Evolutionary conservation across 2,113 vertebrate genomes (phyloP).

Genomic region (Australoheros scitulus): DNA sequence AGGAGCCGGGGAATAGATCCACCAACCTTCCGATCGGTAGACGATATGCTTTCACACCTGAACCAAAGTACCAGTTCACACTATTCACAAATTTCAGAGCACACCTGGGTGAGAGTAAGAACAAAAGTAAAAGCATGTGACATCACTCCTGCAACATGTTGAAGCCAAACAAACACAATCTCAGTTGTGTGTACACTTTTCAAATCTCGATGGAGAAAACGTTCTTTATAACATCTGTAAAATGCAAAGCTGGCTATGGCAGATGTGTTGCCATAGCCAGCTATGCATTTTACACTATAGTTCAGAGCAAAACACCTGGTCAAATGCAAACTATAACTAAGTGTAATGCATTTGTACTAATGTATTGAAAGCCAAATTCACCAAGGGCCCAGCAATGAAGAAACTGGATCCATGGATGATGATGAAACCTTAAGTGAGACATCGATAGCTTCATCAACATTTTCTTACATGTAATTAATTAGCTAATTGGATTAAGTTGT

Average conservation of each 20-base stretch:
- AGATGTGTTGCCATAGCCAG: no score
- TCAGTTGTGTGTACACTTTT: background rate
- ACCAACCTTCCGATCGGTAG: background rate
- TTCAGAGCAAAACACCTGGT: background rate
- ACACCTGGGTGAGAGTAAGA: background rate
- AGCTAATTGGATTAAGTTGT: no score
- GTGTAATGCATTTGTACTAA: background rate
- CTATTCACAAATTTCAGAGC: background rate
- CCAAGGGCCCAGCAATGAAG: no score
- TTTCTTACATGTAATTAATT: no score
- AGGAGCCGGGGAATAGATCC: accelerated
- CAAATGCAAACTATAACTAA: background rate
- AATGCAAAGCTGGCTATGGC: background rate
- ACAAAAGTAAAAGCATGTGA: background rate
- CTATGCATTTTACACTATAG: no score
- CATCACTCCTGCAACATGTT: background rate
- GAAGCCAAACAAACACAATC: background rate
- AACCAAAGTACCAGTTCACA: background rate
- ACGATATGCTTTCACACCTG: background rate
- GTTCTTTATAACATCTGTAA: background rate
- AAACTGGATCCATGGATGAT: no score
- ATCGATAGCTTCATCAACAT: no score
- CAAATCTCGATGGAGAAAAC: background rate
- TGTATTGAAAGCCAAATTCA: background rate
- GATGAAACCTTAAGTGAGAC: no score